These are phyloP conservation scores for Pocillopora verrucosa DNA, from an alignment of 64 coral and sea anemone species.

Conservation along the genomic window DNA sequence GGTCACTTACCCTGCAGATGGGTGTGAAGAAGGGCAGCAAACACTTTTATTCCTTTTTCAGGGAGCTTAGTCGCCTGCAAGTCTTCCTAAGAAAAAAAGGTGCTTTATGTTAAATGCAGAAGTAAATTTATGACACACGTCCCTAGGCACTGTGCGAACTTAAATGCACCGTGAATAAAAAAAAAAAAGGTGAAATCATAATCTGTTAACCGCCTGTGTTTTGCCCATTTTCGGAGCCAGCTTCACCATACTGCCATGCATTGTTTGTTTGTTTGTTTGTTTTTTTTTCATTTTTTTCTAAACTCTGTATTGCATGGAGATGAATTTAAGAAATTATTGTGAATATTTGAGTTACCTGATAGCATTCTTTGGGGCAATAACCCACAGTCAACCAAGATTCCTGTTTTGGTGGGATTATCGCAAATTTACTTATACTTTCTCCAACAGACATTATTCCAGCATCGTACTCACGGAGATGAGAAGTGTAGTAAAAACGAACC, in stretches of 20 bases:
- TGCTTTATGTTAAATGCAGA: too few relatives aligned
- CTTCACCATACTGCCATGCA: too few relatives aligned
- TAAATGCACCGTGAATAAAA: too few relatives aligned
- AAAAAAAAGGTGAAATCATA: too few relatives aligned
- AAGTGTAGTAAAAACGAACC: constrained; percentile 43
- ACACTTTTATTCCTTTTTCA: constrained; percentile 42
- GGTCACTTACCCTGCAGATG: constrained; percentile 44
- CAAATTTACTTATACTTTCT: background rate
- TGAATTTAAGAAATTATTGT: too few relatives aligned
- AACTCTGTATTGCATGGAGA: too few relatives aligned
- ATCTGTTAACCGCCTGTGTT: too few relatives aligned
- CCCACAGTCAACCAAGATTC: constrained; percentile 2
- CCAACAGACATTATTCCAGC: background rate
- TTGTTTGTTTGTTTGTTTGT: too few relatives aligned
- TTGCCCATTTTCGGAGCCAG: too few relatives aligned
- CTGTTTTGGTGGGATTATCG: constrained; percentile 45
- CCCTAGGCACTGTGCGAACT: too few relatives aligned
- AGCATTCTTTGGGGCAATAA: constrained; percentile 20
- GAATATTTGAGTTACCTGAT: background rate
- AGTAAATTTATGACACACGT: background rate
- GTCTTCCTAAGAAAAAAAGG: background rate
- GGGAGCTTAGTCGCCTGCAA: background rate
- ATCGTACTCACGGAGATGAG: constrained; percentile 24
- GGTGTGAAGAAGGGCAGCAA: constrained; percentile 47
- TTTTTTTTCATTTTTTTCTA: too few relatives aligned